Evolutionary conservation across 2,888 invertebrate genomes (phyloP).

Genomic region (Lepidocyrtinus sp.): DNA sequence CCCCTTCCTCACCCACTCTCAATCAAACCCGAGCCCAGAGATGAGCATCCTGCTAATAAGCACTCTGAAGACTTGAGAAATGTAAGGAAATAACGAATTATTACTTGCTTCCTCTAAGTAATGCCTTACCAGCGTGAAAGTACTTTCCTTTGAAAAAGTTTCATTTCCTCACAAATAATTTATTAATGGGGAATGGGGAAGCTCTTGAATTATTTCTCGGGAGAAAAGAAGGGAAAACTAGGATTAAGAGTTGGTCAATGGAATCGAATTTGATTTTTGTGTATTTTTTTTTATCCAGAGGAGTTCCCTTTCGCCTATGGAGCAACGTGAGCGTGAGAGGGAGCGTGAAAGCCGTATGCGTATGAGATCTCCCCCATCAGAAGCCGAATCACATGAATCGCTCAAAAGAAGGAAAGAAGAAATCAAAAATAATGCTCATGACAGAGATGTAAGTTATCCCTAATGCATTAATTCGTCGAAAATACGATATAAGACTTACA

Average conservation of each 20-base stretch:
- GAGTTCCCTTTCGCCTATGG: constrained; percentile 71
- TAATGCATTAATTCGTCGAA: too few relatives aligned
- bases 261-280: constrained; percentile 34
- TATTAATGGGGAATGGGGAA: too few relatives aligned
- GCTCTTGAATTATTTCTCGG: neutral
- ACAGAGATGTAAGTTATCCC: constrained; percentile 63
- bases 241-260: constrained; percentile 17
- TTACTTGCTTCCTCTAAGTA: too few relatives aligned
- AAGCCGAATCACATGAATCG: constrained; percentile 67
- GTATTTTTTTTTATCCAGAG: constrained; percentile 67
- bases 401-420: constrained; percentile 68
- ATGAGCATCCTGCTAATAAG: constrained; percentile 67
- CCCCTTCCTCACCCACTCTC: constrained; percentile 67
- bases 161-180: too few relatives aligned
- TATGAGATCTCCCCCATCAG: constrained; percentile 68
- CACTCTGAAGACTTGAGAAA: constrained; percentile 69
- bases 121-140: too few relatives aligned
- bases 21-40: constrained; percentile 68
- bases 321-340: constrained; percentile 65
- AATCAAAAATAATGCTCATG: constrained; percentile 68
- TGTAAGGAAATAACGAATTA: constrained; percentile 59
- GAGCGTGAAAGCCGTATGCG: constrained; percentile 64
- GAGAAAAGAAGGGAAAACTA: neutral
- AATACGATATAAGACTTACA: too few relatives aligned
- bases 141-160: too few relatives aligned